Percentiles rank a stretch among this genome's conserved stretches.
Conservation (phyloP, 2,113 vertebrate species). For the Chelonoidis abingdonii region DNA sequence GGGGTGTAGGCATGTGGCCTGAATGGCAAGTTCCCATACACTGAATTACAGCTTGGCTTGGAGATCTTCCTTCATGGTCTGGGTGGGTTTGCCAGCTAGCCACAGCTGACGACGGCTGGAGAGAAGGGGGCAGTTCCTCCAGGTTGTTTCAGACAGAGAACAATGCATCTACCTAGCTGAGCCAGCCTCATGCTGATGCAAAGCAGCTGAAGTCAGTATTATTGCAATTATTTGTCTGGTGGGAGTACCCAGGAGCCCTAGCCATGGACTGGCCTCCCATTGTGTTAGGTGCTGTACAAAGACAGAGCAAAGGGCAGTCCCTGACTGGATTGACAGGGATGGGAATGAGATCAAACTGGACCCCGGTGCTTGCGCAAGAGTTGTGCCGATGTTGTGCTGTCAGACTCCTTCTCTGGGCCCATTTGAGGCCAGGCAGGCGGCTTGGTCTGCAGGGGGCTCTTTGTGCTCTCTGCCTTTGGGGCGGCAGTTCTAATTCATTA, state of each 20-base stretch:
- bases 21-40: not conserved
- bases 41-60: rapidly evolving
- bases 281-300: not conserved
- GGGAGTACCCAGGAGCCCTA: not conserved
- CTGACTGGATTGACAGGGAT: not conserved
- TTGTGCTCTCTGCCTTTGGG: not conserved
- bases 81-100: not conserved
- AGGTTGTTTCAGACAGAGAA: not conserved
- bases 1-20: too few relatives aligned
- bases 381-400: not conserved
- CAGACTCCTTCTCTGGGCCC: not conserved
- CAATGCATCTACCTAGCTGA: not conserved
- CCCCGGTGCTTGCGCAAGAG: not conserved
- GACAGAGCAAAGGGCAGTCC: not conserved
- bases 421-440: not conserved
- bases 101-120: too few relatives aligned
- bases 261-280: not conserved
- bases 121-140: not conserved
- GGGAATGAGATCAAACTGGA: not conserved
- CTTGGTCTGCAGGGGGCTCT: not conserved
- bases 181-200: not conserved
- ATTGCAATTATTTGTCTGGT: not conserved
- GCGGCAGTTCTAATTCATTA: not conserved
- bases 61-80: not conserved
- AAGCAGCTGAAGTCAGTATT: not conserved